phyloP scores from a whole-genome alignment of 2,888 invertebrate species.

The Parnassius orleans region DNA sequence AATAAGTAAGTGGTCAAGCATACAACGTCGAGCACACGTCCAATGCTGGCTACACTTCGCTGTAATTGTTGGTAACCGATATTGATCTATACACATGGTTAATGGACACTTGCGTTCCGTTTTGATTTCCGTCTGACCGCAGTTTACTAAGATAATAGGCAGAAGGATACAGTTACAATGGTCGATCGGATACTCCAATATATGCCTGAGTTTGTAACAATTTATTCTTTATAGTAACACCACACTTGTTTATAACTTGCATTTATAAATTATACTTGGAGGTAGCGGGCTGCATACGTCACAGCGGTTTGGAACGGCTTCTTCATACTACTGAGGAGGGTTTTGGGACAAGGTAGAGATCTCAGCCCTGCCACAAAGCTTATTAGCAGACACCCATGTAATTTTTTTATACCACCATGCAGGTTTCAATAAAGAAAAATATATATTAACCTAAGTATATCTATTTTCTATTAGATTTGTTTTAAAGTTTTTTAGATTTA shows the following conservation, averaged over 20 bases:
- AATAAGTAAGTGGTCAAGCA: constrained; percentile 1
- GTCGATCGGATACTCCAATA: constrained; percentile 15
- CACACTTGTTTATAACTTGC: neutral
- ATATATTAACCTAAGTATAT: no score
- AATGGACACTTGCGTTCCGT: constrained; percentile 19
- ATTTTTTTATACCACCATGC: no score
- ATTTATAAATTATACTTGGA: no score
- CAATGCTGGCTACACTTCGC: constrained; percentile 15
- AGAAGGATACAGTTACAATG: constrained; percentile 17
- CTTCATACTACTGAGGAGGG: no score
- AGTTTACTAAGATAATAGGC: constrained; percentile 16
- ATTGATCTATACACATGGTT: constrained; percentile 15
- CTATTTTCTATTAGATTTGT: no score
- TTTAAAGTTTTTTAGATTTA: no score
- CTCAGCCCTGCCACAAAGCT: no score
- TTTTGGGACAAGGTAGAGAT: no score
- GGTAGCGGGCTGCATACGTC: no score
- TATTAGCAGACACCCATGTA: no score
- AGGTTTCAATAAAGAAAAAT: no score
- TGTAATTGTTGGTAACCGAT: constrained; percentile 18
- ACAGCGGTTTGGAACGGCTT: no score
- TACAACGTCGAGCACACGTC: constrained; percentile 7
- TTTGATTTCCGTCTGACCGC: constrained; percentile 14
- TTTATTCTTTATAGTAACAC: constrained; percentile 19
- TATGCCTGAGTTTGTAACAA: constrained; percentile 23